Conservation (phyloP, 2,888 invertebrate species). For the Trimorus sp. region DNA sequence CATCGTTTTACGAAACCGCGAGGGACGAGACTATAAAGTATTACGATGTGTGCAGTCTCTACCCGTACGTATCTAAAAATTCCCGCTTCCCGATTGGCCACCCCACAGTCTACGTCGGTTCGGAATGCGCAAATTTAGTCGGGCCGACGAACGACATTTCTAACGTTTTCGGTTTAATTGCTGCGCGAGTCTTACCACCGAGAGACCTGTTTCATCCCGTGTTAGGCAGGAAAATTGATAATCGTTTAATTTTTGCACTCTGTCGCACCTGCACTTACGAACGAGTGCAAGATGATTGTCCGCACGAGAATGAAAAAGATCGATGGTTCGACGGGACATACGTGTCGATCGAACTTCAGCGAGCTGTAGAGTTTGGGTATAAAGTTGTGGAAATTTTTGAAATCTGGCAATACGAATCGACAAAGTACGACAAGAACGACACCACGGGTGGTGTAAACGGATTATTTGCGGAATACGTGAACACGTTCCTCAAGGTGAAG, state of each 20-base stretch:
- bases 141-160: neutral
- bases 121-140: neutral
- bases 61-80: neutral
- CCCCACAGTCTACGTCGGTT: neutral
- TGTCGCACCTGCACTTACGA: neutral
- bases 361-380: neutral
- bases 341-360: neutral
- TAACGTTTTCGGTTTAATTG: neutral
- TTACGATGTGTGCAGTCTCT: neutral
- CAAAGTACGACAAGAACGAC: neutral
- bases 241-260: slow-evolving; percentile 6
- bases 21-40: neutral
- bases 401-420: slow-evolving; percentile 74
- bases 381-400: slow-evolving; percentile 72
- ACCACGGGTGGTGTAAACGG: slow-evolving; percentile 3
- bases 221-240: neutral
- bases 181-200: neutral
- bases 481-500: slow-evolving; percentile 43
- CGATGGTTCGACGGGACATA: neutral
- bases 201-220: neutral
- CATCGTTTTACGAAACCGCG: neutral
- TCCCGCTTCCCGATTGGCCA: neutral
- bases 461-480: slow-evolving; percentile 37
- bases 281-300: neutral
- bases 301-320: neutral